Base-by-base conservation (phyloP, 30 jellyfish, hydroid and myxozoan species). In the Aurelia sp. region DNA sequence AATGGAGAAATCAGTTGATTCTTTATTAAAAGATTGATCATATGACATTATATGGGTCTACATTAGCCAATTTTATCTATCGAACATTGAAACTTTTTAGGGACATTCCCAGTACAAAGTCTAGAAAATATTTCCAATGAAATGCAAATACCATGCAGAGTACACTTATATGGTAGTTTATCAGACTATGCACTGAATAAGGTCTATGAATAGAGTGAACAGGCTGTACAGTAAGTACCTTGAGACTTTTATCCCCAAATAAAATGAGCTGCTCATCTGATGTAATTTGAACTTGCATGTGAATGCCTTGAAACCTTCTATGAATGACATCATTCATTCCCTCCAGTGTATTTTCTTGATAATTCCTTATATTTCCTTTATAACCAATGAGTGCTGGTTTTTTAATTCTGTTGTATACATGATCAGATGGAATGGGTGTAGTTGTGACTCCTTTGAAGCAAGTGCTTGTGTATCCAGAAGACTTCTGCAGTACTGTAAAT, bases 201-300 rank as follows among this genome's bases (percentile, higher is more conserved):
- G 55, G 55, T 6, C 15, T 44, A 44, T 40, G 51, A 40, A 8
- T 40, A 4, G 51, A 40, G 51, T 40, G 51, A 40, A 40, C 10
- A 40, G 51, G 10, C 51, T 7, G 55, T 44, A 44, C 15, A 1
- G 15, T 44, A 44, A 44, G 50, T 82, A 91, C 98, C 90, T 91
- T 72, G 67, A 85, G 66, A 67, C 74, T 89, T 13, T 89, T 81
- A 48, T 94, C 99, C 6, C 97, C 97, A 85, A 94, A 94, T n/a
- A 94, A 40, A 75, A 94, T 80, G 0, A 94, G 70, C 59, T 84
- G 74, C 35, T 89, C 85, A 78, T 94, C 97, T 67, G 58, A 69
- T 18, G 97, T 89, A n/a, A 91, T 80, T 47, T 85, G 97, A 2
- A 94, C 97, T 65, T 94, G 97, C 99, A 94, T 82, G 81, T 94